Base-by-base conservation (phyloP, 2,797 vertebrate genomes). In the Brachyalestes nurse region DNA sequence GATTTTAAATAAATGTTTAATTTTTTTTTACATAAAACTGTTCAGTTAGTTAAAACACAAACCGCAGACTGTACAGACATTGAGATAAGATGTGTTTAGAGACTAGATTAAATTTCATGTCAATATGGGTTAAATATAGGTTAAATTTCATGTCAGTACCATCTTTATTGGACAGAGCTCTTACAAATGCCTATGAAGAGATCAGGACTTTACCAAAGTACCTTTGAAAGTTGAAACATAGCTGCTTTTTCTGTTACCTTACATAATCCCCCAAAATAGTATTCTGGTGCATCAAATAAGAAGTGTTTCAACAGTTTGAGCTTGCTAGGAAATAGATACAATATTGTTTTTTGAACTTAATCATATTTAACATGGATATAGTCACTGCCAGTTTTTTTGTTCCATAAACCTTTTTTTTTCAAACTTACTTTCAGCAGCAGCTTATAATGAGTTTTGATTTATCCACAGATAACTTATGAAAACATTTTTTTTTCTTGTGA, bases 31-130 rank as follows among this genome's bases (percentile, higher is more conserved):
- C 49, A 55, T 12, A 21, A 34, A 53, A 14, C 7, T 49, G 23
- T n/a, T 42, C 12, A 13, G 38, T 21, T 5, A 55, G 47, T 5
- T 25, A 51, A 51, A 70, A 49, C 12, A 1, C 10, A 28, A 23
- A 72, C 28, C 13, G 23, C n/a, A n/a, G 7, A 55, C 49, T 53
- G 47, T 84, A 83, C 84, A 42, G 42, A 7, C 47, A 25, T 6
- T 19, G 0, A 49, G 12, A 70, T 13, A n/a, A 40, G 6, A 45
- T 45, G 66, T 16, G n/a, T 70, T 70, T 4, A 25, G 2, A 69
- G 66, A 47, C 42, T 23, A 21, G 10, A 42, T 47, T 21, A 70
- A 70, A 45, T 10, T 6, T 45, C 10, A 6, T 45, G 42, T 45
- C 1, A 5, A 17, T 1, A 28, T 25, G 21, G 1, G 58, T 10